Evolutionary conservation across 2,888 invertebrate species (phyloP).

Genomic region (Lacanobia wlatinum): DNA sequence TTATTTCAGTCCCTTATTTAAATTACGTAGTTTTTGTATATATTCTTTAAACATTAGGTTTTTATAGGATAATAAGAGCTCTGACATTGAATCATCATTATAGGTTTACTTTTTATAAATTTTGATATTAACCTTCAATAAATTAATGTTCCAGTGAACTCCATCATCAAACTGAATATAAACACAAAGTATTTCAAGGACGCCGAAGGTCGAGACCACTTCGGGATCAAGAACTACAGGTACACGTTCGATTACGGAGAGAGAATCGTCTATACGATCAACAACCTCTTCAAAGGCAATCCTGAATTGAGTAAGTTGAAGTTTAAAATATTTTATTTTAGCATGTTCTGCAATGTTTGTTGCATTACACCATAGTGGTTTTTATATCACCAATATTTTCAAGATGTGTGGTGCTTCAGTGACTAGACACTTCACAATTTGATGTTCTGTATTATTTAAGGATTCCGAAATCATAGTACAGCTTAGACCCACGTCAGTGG

Average conservation of each 20-base stretch:
- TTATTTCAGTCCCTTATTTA: not conserved
- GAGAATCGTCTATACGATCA: conserved; percentile 85
- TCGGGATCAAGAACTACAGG: conserved; percentile 86
- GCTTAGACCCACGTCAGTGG: too few relatives aligned
- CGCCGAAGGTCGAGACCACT: conserved; percentile 84
- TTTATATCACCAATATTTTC: not conserved
- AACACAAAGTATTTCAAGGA: conserved; percentile 88
- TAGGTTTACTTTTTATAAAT: not conserved
- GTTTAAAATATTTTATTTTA: not conserved
- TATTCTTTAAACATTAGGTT: not conserved
- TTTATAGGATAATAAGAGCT: not conserved
- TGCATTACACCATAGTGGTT: not conserved
- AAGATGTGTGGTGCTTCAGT: not conserved
- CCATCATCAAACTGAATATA: conserved; percentile 86
- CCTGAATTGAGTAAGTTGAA: conserved; percentile 85
- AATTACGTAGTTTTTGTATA: not conserved
- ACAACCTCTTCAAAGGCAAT: conserved; percentile 87
- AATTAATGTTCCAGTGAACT: conserved; percentile 81
- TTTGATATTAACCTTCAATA: not conserved
- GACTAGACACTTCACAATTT: too few relatives aligned
- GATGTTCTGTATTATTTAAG: too few relatives aligned
- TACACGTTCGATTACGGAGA: conserved; percentile 87
- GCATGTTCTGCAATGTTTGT: not conserved
- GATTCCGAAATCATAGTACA: too few relatives aligned
- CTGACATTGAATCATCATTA: not conserved